Evolutionary conservation across 2,113 vertebrate genomes (phyloP), one percentile per base, ranked within the genome.

Genomic region (Cettia cetti): DNA sequence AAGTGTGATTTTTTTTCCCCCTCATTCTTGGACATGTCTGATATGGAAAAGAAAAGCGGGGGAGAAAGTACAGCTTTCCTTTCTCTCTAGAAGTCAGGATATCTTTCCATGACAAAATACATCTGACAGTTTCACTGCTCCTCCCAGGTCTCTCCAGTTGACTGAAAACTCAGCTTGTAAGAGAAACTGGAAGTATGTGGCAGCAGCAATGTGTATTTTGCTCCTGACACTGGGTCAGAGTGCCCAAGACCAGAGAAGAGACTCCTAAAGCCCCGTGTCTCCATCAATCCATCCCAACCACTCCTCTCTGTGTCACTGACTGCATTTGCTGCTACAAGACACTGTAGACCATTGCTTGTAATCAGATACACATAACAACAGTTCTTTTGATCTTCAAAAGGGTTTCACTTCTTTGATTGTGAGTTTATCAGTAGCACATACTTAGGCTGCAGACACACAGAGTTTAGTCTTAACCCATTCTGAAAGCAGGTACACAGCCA

Each of bases 331-430:
- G 47, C 60, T 63, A 7, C 44, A 80, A 63, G 63, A 44, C 54
- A 26, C 44, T 6, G 11, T 35, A 74, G 54, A 68, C 35, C 57
- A 31, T 31, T 11, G 42, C 60, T 76, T 39, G 39, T n/a, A 61
- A 86, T 78, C 88, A 95, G 64, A 30, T 74, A 81, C 56, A 52
- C 14, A 1, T 1, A 77, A 53, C n/a, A 92, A 65, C 54, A 56
- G 56, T 13, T 86, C 79, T 81, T 96, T 94, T 95, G 80, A 96
- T 95, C 92, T 96, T 96, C 93, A 94, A 74, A 90, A 89, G 85
- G 42, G 22, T 64, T 89, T 78, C 42, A 49, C 76, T 86, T 77
- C 93, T 92, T 93, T 92, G 86, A 94, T 92, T 94, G 64, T 5
- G 5, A 93, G 44, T 90, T 95, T 96, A 96, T 93, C 90, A 84